Conservation (phyloP, 2,113 vertebrate species). For the Caretta caretta region DNA sequence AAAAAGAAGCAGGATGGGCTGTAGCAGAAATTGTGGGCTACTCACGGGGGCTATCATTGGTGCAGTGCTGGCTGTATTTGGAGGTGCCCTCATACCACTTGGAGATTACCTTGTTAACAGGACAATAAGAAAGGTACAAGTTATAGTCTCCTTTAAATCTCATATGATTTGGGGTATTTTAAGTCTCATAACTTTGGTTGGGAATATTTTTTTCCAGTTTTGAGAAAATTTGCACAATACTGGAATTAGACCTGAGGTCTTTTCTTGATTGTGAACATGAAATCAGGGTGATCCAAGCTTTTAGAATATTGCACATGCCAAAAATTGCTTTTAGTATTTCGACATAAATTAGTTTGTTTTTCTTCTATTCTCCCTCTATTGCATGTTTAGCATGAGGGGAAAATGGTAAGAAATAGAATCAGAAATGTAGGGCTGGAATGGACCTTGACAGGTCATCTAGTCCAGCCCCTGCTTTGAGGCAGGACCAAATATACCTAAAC, state of each 20-base stretch:
- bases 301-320: not conserved
- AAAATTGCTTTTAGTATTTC: not conserved
- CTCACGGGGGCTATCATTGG: constrained; percentile 83
- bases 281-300: not conserved
- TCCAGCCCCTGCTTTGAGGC: not conserved
- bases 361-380: not conserved
- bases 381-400: not conserved
- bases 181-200: not conserved
- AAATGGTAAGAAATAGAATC: not conserved
- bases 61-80: constrained; percentile 84
- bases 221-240: not conserved
- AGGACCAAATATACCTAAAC: not conserved
- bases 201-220: not conserved
- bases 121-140: constrained; percentile 88
- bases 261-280: not conserved
- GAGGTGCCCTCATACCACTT: constrained; percentile 89
- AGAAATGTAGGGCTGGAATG: not conserved
- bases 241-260: not conserved
- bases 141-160: rapidly evolving
- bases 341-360: not conserved
- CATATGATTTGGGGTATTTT: not conserved
- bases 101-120: constrained; percentile 83
- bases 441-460: not conserved
- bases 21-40: constrained; percentile 79
- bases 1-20: constrained; percentile 76